phyloP scores from a whole-genome alignment of 2,113 vertebrate genomes.

The Albula goreensis region DNA sequence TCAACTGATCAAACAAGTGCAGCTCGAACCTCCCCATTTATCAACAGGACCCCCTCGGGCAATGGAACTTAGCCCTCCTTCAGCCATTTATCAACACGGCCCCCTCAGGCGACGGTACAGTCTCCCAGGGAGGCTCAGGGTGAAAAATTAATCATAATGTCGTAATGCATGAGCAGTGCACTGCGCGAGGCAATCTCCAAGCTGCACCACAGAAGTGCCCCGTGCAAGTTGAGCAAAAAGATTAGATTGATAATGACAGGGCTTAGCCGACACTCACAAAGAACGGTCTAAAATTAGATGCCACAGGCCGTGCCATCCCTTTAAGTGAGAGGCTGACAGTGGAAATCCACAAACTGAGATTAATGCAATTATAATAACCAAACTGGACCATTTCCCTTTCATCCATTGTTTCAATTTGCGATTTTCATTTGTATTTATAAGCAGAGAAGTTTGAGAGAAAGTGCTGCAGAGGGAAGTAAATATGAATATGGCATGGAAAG shows the following conservation, averaged over 20 bases:
- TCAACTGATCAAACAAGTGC: constrained; percentile 34
- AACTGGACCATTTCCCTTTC: too few species aligned
- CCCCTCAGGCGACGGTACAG: background rate
- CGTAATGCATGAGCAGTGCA: background rate
- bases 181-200: background rate
- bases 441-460: background rate
- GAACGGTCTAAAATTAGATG: background rate
- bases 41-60: constrained; percentile 12
- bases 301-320: background rate
- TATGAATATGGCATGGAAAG: background rate
- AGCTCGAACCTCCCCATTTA: constrained; percentile 33
- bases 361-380: constrained; percentile 6
- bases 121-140: constrained; percentile 9
- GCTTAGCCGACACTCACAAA: background rate
- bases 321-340: background rate
- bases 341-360: background rate
- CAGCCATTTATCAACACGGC: constrained; percentile 19
- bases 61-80: constrained; percentile 2
- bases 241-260: constrained; percentile 14
- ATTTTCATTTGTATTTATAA: background rate
- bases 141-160: constrained; percentile 27
- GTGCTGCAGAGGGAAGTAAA: background rate
- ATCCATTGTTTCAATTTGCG: background rate
- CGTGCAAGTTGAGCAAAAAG: background rate
- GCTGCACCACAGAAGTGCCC: background rate